Percentiles rank a stretch among this genome's conserved stretches.
Evolutionary conservation across 53 echinoderm and acorn worm genomes (phyloP).

Genomic region (Arbacia lixula): DNA sequence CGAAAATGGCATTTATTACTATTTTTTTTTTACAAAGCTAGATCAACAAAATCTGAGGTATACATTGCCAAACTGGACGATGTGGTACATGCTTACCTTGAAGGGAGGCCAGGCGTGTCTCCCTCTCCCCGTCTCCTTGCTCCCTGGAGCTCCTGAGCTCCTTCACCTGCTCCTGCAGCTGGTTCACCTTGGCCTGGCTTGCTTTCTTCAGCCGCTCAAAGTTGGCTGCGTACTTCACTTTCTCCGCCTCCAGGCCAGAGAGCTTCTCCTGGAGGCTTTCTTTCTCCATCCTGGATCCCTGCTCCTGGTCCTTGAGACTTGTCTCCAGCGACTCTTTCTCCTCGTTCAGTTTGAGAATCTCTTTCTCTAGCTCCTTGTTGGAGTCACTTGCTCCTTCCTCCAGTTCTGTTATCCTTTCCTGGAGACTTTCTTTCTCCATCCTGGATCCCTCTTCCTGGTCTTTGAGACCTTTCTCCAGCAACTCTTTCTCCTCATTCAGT

Average conservation of each 20-base stretch:
- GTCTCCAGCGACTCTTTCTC: conserved; percentile 42
- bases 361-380: conserved; percentile 22
- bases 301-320: conserved; percentile 10
- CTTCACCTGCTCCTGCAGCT: conserved; percentile 75
- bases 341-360: conserved; percentile 16
- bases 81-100: conserved; percentile 22
- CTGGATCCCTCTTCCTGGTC: conserved; percentile 9
- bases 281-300: conserved; percentile 37
- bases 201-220: conserved; percentile 93
- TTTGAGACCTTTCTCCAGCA: conserved; percentile 4
- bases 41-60: too few relatives aligned
- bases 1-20: too few relatives aligned
- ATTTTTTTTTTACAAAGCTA: too few relatives aligned
- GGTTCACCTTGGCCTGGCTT: conserved; percentile 75
- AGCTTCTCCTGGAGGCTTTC: conserved; percentile 54
- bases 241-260: conserved; percentile 60
- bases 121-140: conserved; percentile 27
- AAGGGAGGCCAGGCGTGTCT: not conserved
- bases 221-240: conserved; percentile 81
- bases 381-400: not conserved
- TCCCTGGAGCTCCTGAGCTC: conserved; percentile 35
- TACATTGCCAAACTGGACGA: too few relatives aligned
- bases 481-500: conserved; percentile 36
- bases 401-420: conserved; percentile 31
- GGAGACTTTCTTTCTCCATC: conserved; percentile 46